These are phyloP conservation scores for Druon quercuslanigerum DNA, from an alignment of 1,140 invertebrate genomes.

Conservation along the genomic window DNA sequence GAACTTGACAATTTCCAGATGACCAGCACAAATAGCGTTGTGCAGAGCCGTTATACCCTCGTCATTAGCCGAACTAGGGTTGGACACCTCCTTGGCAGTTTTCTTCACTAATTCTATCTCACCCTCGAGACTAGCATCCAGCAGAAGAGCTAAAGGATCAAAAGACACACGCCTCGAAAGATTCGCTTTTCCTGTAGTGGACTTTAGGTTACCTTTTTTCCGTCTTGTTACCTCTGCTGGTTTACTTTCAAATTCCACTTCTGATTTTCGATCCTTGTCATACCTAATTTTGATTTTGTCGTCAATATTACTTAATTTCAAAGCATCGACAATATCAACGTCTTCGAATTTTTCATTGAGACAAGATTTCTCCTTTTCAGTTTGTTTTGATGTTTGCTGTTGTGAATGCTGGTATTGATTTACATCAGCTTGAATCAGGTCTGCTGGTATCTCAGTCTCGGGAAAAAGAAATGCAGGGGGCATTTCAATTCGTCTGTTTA, in stretches of 20 bases:
- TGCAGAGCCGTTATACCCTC: conserved; percentile 99
- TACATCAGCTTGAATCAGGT: conserved; percentile 76
- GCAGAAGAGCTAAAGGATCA: conserved; percentile 95
- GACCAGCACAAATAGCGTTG: conserved; percentile 99
- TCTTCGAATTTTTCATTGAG: conserved; percentile 69
- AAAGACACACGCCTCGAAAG: conserved; percentile 93
- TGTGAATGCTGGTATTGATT: conserved; percentile 59
- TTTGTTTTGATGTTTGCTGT: conserved; percentile 50
- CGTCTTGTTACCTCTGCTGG: conserved; percentile 77
- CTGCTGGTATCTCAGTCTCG: conserved; percentile 82
- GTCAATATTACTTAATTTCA: conserved; percentile 73
- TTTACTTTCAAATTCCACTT: conserved; percentile 70
- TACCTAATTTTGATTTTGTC: conserved; percentile 71
- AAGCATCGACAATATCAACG: conserved; percentile 70
- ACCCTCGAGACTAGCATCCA: conserved; percentile 98
- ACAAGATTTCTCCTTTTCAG: conserved; percentile 50
- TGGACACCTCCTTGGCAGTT: conserved; percentile 92
- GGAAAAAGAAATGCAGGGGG: conserved; percentile 87
- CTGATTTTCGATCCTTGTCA: conserved; percentile 57
- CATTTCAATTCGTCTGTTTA: conserved; percentile 87
- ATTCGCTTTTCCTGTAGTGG: conserved; percentile 82
- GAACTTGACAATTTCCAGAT: conserved; percentile 98
- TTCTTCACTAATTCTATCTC: conserved; percentile 97
- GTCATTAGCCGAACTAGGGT: conserved; percentile 97
- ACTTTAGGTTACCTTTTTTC: conserved; percentile 86